phyloP scores from a whole-genome alignment of 2,113 vertebrate genomes.

The Thryonomys swinderianus region DNA sequence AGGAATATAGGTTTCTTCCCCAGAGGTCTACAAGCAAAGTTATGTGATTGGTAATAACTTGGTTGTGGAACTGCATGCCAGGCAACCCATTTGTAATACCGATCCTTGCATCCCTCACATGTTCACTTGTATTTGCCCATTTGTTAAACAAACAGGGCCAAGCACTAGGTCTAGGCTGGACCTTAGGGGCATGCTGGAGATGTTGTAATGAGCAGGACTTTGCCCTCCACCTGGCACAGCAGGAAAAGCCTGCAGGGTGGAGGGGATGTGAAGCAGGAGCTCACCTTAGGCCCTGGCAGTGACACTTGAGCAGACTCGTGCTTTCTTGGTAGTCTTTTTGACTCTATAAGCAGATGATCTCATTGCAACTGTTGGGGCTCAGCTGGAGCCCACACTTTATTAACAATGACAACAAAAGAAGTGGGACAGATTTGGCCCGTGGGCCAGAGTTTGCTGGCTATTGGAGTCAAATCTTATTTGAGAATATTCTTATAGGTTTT shows the following conservation, averaged over 20 bases:
- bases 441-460: background rate
- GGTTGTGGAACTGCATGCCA: background rate
- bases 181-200: background rate
- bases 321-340: background rate
- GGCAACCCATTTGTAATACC: background rate
- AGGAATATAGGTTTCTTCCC: background rate
- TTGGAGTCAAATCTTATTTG: background rate
- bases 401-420: background rate
- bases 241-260: background rate
- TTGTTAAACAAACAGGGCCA: background rate
- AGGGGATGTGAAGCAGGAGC: background rate
- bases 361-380: background rate
- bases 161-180: background rate
- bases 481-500: background rate
- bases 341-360: background rate
- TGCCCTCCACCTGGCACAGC: background rate
- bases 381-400: background rate
- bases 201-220: background rate
- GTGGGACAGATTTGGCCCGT: background rate
- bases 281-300: background rate
- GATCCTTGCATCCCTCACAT: background rate
- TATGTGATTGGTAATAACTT: background rate
- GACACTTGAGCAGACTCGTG: background rate
- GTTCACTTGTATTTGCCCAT: accelerated
- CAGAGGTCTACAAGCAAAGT: background rate